A percentile compares a stretch with the other conserved stretches of the same genome.
phyloP scores from a whole-genome alignment of 2,797 vertebrate species.

The Iguana delicatissima region DNA sequence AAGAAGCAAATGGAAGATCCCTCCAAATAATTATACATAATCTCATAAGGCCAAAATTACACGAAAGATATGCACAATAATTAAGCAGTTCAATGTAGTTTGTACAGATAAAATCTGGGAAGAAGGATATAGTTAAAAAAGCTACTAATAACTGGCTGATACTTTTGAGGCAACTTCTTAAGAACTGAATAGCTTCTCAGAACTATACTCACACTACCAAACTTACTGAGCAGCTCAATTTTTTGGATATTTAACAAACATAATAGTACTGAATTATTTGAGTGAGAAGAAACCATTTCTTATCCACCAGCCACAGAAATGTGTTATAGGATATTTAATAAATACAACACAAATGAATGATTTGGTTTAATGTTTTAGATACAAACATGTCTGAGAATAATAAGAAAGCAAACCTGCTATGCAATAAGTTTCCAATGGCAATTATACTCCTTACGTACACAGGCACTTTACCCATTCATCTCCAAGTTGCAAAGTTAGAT shows the following conservation, averaged over 20 bases:
- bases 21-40: neutral
- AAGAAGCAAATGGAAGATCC: neutral
- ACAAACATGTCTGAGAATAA: neutral
- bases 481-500: neutral
- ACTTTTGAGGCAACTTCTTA: neutral
- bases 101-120: neutral
- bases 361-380: neutral
- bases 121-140: neutral
- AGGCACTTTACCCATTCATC: neutral
- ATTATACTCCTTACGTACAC: neutral
- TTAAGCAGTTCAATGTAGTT: neutral
- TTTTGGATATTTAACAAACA: neutral
- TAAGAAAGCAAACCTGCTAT: neutral
- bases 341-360: neutral
- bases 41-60: neutral
- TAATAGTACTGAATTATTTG: neutral
- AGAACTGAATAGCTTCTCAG: constrained; percentile 11
- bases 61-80: neutral
- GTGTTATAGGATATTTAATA: neutral
- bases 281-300: neutral
- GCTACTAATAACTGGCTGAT: neutral
- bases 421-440: neutral
- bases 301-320: neutral
- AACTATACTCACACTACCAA: neutral
- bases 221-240: neutral